phyloP scores from a whole-genome alignment of 2,113 vertebrate species.

The Climacteris rufus region DNA sequence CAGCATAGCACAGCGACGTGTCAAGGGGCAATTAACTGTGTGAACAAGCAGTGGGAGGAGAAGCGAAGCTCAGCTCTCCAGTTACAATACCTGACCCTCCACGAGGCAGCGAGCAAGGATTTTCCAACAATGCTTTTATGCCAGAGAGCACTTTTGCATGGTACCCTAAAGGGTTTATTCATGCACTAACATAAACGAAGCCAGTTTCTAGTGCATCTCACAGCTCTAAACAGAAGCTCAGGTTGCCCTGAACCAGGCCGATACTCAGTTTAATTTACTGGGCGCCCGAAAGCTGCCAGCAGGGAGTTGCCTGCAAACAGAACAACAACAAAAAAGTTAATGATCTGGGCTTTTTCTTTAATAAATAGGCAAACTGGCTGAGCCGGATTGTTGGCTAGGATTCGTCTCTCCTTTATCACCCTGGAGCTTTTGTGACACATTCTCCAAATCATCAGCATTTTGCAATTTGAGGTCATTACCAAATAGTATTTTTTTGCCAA shows the following conservation, averaged over 20 bases:
- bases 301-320: constrained; percentile 79
- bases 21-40: constrained; percentile 3
- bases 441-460: constrained; percentile 69
- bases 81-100: neutral
- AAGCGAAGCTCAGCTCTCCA: neutral
- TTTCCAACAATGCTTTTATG: neutral
- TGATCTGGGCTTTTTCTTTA: constrained; percentile 84
- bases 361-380: constrained; percentile 84
- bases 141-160: neutral
- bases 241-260: constrained; percentile 42
- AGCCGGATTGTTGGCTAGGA: constrained; percentile 77
- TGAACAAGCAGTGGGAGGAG: neutral
- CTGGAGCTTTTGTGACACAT: constrained; percentile 65
- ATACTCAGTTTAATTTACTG: constrained; percentile 75
- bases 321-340: constrained; percentile 84
- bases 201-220: neutral
- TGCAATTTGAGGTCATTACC: constrained; percentile 55
- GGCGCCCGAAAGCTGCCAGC: constrained; percentile 74
- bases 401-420: constrained; percentile 68
- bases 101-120: neutral
- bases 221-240: neutral
- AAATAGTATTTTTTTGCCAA: constrained; percentile 63
- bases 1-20: neutral
- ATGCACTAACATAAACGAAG: neutral
- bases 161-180: neutral